Conservation (phyloP, 2,888 invertebrate species). For the Temnothorax ravouxi region DNA sequence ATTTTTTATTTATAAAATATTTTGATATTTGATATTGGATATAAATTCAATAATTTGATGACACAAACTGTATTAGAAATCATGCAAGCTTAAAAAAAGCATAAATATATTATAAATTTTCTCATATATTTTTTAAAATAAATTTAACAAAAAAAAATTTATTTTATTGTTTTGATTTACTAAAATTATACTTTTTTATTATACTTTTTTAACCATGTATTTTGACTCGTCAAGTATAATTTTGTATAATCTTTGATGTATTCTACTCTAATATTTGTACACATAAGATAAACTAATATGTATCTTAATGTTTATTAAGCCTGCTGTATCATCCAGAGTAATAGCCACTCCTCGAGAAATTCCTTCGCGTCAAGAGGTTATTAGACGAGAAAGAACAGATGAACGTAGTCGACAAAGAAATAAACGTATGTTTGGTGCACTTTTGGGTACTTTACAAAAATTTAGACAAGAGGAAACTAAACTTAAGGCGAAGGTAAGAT, state of each 20-base stretch:
- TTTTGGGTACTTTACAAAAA: constrained; percentile 97
- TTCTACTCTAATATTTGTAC: not conserved
- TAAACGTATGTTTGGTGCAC: constrained; percentile 97
- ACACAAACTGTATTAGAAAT: no score
- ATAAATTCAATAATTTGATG: no score
- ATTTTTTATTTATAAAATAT: no score
- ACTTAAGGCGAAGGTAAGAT: constrained; percentile 92
- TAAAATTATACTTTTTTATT: not conserved
- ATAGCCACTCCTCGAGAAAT: constrained; percentile 92
- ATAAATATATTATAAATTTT: no score
- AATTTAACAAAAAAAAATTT: no score
- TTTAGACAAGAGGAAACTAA: constrained; percentile 98
- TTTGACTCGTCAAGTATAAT: not conserved
- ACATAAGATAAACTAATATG: not conserved
- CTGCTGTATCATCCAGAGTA: constrained; percentile 92
- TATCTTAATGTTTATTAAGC: constrained; percentile 82
- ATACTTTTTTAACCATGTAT: not conserved
- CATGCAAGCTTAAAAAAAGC: no score
- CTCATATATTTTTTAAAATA: no score
- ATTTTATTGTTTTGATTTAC: no score
- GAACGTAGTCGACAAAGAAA: constrained; percentile 94
- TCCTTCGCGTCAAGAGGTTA: constrained; percentile 94
- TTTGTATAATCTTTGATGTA: not conserved
- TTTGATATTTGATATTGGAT: no score
- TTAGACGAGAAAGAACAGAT: constrained; percentile 94